These are phyloP conservation scores for Paradisaea rubra DNA, from an alignment of 2,113 vertebrate genomes.

Conservation along the genomic window DNA sequence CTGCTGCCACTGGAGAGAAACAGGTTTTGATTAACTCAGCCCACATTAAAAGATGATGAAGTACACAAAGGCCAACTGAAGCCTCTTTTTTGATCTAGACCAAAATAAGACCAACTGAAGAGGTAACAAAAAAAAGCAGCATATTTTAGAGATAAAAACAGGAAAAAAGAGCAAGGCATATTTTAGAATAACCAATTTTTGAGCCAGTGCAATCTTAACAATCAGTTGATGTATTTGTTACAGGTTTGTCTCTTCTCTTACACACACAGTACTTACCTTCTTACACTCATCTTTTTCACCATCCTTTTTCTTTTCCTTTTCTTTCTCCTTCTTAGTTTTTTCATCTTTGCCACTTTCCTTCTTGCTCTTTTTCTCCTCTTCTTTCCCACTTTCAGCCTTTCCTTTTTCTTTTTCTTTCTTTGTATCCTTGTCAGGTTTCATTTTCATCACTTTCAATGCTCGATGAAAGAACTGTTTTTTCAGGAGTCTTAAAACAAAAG, in stretches of 20 bases:
- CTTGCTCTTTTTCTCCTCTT: slow-evolving; percentile 86
- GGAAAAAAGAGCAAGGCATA: not conserved
- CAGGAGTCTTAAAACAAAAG: slow-evolving; percentile 78
- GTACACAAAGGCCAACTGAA: not conserved
- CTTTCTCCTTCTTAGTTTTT: slow-evolving; percentile 78
- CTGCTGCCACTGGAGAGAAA: not conserved
- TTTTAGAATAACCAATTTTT: not conserved
- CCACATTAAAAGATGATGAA: not conserved
- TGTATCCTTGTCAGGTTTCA: slow-evolving; percentile 90
- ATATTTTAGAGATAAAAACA: not conserved
- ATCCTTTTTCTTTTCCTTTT: slow-evolving; percentile 85
- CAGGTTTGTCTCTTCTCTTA: not conserved
- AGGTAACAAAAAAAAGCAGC: not conserved
- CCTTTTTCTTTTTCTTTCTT: slow-evolving; percentile 86
- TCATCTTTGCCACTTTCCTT: slow-evolving; percentile 79
- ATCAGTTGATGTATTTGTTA: not conserved
- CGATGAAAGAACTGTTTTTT: slow-evolving; percentile 98
- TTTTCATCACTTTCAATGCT: slow-evolving; percentile 98
- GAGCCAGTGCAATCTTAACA: not conserved
- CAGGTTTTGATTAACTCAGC: not conserved
- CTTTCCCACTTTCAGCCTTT: slow-evolving; percentile 81
- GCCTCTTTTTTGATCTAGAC: not conserved
- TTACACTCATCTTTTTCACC: slow-evolving; percentile 86
- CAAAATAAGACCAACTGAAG: not conserved
- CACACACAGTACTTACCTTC: slow-evolving; percentile 70